Evolutionary conservation across 2,888 invertebrate genomes (phyloP).

Genomic region (Aporophyla lueneburgensis): DNA sequence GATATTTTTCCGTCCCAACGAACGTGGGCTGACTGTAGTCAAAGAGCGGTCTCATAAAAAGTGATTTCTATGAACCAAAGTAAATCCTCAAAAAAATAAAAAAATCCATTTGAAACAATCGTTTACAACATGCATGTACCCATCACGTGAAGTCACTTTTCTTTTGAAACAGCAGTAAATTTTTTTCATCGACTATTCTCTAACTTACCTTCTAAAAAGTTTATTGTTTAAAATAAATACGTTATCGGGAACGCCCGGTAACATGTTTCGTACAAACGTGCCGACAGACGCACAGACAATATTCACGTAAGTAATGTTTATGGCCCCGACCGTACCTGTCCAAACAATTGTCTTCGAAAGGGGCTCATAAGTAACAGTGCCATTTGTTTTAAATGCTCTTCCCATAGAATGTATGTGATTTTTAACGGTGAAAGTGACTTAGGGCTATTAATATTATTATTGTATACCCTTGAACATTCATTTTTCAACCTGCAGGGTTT

Average conservation of each 20-base stretch:
- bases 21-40: background rate
- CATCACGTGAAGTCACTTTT: slow-evolving; percentile 33
- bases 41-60: background rate
- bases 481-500: slow-evolving; percentile 3
- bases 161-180: slow-evolving; percentile 27
- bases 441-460: slow-evolving; percentile 10
- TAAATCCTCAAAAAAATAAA: background rate
- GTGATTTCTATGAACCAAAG: background rate
- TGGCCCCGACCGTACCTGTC: slow-evolving; percentile 58
- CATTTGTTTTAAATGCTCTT: slow-evolving; percentile 39
- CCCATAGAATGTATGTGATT: slow-evolving; percentile 29
- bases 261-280: slow-evolving; percentile 54
- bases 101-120: background rate
- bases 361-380: slow-evolving; percentile 36
- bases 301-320: slow-evolving; percentile 55
- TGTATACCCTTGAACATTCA: slow-evolving; percentile 27
- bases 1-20: too few relatives aligned
- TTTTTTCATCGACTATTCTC: slow-evolving; percentile 43
- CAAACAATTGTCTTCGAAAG: slow-evolving; percentile 54
- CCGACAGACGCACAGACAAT: slow-evolving; percentile 55
- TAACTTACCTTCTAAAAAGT: slow-evolving; percentile 21
- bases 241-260: slow-evolving; percentile 39
- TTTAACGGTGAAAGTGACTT: slow-evolving; percentile 48
- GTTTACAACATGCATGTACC: slow-evolving; percentile 53
- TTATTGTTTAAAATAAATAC: slow-evolving; percentile 59